Percentiles rank a stretch among this genome's conserved stretches.
Evolutionary conservation across 2,113 vertebrate genomes (phyloP).

Genomic region (Pterocles burchelli): DNA sequence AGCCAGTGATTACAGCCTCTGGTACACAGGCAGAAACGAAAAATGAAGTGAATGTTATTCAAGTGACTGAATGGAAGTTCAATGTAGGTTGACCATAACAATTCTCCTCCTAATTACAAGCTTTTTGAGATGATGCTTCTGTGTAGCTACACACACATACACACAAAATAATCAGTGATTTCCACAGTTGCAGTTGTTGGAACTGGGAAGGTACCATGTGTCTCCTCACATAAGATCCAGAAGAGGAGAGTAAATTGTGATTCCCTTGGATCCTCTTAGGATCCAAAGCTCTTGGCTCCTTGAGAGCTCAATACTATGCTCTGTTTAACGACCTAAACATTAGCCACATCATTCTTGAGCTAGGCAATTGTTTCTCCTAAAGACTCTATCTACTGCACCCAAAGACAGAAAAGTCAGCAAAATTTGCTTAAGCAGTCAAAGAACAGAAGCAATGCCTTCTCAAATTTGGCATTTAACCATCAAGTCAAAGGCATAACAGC

Average conservation of each 20-base stretch:
- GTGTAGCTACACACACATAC: background rate
- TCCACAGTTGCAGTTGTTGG: rapidly evolving
- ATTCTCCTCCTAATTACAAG: background rate
- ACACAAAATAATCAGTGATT: background rate
- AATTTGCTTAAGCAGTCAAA: background rate
- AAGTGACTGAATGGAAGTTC: background rate
- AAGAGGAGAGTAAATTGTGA: background rate
- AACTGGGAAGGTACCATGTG: rapidly evolving
- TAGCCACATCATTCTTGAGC: background rate
- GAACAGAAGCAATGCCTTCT: background rate
- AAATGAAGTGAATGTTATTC: background rate
- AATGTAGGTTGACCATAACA: background rate
- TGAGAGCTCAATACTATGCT: background rate
- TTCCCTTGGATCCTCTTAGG: background rate
- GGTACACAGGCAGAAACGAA: rapidly evolving
- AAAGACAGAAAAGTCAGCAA: background rate
- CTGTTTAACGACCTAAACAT: background rate
- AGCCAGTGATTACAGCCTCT: background rate
- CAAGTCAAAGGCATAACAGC: background rate
- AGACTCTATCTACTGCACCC: background rate
- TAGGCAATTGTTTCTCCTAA: rapidly evolving
- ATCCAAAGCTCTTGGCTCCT: background rate
- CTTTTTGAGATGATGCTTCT: background rate
- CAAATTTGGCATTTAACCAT: background rate
- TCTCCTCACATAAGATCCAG: background rate